A percentile compares a stretch with the other conserved stretches of the same genome.
These are phyloP conservation scores for Antheraea assamensis DNA, from an alignment of 2,888 invertebrate genomes.

Conservation along the genomic window DNA sequence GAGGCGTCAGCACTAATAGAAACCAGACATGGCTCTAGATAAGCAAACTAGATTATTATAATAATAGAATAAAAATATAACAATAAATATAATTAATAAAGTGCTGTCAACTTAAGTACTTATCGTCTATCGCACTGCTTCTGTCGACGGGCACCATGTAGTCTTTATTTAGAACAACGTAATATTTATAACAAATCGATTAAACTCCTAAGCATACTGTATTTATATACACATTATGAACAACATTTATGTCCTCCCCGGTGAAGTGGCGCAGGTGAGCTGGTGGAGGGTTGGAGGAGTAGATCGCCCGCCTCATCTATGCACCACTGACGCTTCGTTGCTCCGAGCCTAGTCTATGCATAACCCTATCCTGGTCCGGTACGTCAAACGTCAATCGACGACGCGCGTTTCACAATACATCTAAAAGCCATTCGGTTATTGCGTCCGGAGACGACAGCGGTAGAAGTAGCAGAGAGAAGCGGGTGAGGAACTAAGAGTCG, in stretches of 20 bases:
- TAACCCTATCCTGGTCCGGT: conserved; percentile 32
- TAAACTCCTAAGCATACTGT: conserved; percentile 81
- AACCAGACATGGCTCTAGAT: conserved; percentile 78
- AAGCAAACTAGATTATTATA: conserved; percentile 79
- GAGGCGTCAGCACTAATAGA: conserved; percentile 81
- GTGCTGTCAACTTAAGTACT: conserved; percentile 82
- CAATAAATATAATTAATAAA: conserved; percentile 73
- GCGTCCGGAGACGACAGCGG: conserved; percentile 71
- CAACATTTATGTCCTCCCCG: conserved; percentile 72
- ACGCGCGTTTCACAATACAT: conserved; percentile 50
- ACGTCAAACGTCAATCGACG: conserved; percentile 29
- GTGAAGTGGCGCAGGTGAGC: conserved; percentile 63
- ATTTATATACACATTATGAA: conserved; percentile 81
- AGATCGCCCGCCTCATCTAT: conserved; percentile 36
- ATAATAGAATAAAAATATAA: conserved; percentile 78
- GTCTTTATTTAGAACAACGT: conserved; percentile 80
- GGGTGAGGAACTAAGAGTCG: conserved; percentile 76
- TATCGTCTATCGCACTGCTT: conserved; percentile 79
- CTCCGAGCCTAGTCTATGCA: conserved; percentile 34
- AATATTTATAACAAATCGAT: conserved; percentile 75
- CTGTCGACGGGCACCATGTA: conserved; percentile 81
- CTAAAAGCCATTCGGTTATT: conserved; percentile 61
- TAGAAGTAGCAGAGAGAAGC: conserved; percentile 76
- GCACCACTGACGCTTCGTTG: conserved; percentile 33
- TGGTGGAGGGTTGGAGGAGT: conserved; percentile 46